These are phyloP conservation scores for Erpornis zantholeuca DNA, from an alignment of 2,113 vertebrate species.

Conservation along the genomic window DNA sequence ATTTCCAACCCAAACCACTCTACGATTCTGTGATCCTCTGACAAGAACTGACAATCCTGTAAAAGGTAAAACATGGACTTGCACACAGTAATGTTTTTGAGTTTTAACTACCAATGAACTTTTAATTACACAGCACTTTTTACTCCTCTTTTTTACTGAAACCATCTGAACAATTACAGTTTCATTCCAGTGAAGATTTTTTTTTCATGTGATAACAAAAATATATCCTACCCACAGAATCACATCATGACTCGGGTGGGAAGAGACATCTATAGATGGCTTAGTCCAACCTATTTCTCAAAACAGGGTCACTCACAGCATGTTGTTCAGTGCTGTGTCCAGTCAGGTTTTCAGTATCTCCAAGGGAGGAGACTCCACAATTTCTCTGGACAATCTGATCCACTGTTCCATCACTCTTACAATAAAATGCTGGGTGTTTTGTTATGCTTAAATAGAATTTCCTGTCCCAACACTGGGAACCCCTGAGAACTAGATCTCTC, in stretches of 20 bases:
- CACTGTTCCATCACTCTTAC: neutral
- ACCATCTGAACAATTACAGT: neutral
- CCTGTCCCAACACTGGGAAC: neutral
- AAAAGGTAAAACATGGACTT: neutral
- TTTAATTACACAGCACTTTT: neutral
- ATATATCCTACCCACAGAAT: neutral
- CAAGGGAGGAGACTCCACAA: neutral
- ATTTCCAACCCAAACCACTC: neutral
- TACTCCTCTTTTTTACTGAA: neutral
- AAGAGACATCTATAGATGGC: neutral
- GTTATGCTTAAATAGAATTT: neutral
- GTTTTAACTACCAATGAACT: neutral
- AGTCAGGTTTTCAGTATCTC: neutral
- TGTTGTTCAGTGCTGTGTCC: neutral
- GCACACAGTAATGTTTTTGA: neutral
- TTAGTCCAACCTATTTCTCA: neutral
- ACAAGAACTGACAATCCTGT: neutral
- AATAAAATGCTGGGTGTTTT: neutral
- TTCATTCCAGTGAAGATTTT: neutral
- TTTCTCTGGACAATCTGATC: neutral
- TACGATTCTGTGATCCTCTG: neutral
- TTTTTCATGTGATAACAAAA: neutral
- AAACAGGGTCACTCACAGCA: neutral
- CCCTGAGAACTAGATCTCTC: neutral
- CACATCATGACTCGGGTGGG: neutral